Conservation (phyloP, 2,113 vertebrate genomes). For the Bubalus kerabau region DNA sequence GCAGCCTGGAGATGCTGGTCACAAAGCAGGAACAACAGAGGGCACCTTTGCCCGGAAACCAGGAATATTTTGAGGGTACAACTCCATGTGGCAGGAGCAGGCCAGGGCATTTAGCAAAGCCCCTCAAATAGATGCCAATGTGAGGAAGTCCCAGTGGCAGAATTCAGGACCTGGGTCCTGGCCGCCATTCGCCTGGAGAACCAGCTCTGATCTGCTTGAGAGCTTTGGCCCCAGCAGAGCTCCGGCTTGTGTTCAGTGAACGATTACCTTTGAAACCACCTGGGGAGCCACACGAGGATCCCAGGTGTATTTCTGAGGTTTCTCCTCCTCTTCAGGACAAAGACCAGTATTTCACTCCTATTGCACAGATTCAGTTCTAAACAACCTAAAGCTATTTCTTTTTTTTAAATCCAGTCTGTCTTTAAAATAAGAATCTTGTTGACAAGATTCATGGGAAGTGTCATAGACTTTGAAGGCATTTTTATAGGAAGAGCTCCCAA, state of each 20-base stretch:
- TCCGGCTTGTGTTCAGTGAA: neutral
- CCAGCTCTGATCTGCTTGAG: neutral
- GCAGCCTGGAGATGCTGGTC: neutral
- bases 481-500: neutral
- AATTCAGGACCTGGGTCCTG: neutral
- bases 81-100: neutral
- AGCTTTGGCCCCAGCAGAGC: neutral
- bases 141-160: neutral
- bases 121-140: neutral
- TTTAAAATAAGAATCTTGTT: neutral
- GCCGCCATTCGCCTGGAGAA: rapidly evolving
- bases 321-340: neutral
- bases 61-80: neutral
- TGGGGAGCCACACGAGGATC: neutral
- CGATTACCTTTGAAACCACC: neutral
- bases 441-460: neutral
- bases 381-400: neutral
- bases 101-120: neutral
- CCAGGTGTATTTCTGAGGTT: neutral
- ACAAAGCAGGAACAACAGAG: neutral
- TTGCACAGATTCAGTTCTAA: neutral
- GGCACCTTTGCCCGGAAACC: neutral
- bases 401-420: neutral
- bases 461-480: neutral
- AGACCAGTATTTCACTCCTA: neutral